These are phyloP conservation scores for Lasiurus cinereus DNA, from an alignment of 2,113 vertebrate genomes.

Conservation along the genomic window DNA sequence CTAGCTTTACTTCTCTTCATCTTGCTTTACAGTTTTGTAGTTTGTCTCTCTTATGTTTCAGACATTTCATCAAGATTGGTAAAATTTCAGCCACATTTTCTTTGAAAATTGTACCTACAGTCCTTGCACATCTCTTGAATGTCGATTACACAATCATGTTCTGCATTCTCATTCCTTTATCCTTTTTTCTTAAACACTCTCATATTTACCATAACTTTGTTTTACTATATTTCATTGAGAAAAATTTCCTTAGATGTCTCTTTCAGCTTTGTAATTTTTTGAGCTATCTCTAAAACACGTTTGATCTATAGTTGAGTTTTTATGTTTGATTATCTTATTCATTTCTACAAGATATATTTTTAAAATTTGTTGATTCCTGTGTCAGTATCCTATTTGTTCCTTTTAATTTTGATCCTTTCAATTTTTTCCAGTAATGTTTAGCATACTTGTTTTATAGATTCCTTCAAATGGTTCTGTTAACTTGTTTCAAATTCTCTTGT, in stretches of 20 bases:
- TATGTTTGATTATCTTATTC: neutral
- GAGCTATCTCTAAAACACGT: neutral
- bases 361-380: neutral
- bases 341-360: neutral
- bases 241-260: neutral
- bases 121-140: neutral
- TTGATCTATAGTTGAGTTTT: slow-evolving; percentile 1
- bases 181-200: neutral
- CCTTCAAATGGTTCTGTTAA: neutral
- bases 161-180: neutral
- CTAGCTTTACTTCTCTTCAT: neutral
- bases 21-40: neutral
- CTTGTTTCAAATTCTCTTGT: neutral
- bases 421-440: neutral
- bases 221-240: neutral
- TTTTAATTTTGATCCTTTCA: neutral
- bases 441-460: neutral
- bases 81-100: neutral
- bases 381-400: neutral
- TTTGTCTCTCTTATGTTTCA: neutral
- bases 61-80: neutral
- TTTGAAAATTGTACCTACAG: neutral
- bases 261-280: neutral
- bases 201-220: neutral
- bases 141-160: neutral